A percentile compares a stretch with the other conserved stretches of the same genome.
phyloP scores from a whole-genome alignment of 1,140 invertebrate species.

The Nasonia longicornis region DNA sequence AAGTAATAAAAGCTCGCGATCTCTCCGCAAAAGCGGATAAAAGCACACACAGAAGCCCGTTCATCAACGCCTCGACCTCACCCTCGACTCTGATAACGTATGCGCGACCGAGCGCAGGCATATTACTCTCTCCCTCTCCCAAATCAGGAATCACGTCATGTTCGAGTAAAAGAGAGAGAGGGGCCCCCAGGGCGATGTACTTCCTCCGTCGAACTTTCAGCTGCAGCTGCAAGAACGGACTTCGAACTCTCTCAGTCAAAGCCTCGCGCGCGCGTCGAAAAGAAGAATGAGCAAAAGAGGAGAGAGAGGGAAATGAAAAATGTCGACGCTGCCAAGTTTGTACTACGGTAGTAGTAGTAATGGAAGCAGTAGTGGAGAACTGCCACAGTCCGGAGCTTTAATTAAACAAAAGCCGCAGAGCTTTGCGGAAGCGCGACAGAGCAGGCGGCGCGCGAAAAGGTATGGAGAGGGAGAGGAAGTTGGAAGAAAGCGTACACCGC shows the following conservation, averaged over 20 bases:
- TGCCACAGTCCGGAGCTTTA: background rate
- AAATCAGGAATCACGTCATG: slow-evolving; percentile 18
- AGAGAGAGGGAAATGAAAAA: background rate
- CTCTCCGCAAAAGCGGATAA: too few relatives aligned
- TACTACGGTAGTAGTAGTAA: background rate
- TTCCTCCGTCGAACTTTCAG: background rate
- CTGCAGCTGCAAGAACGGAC: background rate
- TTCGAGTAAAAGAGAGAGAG: background rate
- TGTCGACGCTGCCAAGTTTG: background rate
- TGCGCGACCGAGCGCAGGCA: background rate
- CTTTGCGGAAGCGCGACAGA: background rate
- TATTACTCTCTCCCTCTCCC: background rate
- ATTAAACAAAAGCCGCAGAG: slow-evolving; percentile 2
- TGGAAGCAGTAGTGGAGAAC: background rate
- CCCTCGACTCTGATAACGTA: background rate
- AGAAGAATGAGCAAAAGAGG: background rate
- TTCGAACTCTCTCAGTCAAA: background rate
- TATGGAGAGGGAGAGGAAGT: too few relatives aligned
- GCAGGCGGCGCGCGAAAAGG: too few relatives aligned
- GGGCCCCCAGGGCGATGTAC: background rate
- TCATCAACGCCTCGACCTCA: background rate
- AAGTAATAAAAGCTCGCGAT: too few relatives aligned
- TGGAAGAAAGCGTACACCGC: background rate
- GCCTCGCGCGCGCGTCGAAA: background rate
- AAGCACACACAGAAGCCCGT: background rate